Conservation (phyloP, 2,113 vertebrate species). For the Hydropotes inermis region DNA sequence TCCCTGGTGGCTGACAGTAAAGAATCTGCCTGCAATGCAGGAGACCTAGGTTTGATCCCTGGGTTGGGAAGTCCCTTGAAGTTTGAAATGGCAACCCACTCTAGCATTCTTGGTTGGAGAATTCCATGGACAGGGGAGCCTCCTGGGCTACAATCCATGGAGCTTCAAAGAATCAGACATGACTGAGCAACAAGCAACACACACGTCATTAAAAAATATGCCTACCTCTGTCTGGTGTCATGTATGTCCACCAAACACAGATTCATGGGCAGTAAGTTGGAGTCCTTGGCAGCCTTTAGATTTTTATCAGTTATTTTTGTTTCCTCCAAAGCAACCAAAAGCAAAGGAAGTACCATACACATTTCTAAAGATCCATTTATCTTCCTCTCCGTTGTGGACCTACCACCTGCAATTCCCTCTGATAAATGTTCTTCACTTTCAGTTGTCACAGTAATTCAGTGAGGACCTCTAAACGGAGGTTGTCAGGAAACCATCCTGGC, state of each 20-base stretch:
- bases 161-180: neutral
- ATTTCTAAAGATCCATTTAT: neutral
- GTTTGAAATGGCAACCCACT: neutral
- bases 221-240: neutral
- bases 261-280: neutral
- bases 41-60: neutral
- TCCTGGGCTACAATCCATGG: neutral
- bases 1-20: neutral
- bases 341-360: neutral
- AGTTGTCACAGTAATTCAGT: neutral
- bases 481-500: neutral
- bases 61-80: neutral
- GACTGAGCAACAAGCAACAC: neutral
- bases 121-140: neutral
- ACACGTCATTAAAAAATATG: neutral
- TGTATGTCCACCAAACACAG: neutral
- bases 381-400: too few relatives aligned
- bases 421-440: neutral
- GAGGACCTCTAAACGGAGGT: neutral
- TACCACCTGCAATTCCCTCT: neutral
- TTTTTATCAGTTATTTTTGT: neutral
- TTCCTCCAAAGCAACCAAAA: neutral
- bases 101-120: neutral
- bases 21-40: neutral
- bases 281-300: neutral